These are phyloP conservation scores for Crotalus adamanteus DNA, from an alignment of 2,797 vertebrate species.

Conservation along the genomic window DNA sequence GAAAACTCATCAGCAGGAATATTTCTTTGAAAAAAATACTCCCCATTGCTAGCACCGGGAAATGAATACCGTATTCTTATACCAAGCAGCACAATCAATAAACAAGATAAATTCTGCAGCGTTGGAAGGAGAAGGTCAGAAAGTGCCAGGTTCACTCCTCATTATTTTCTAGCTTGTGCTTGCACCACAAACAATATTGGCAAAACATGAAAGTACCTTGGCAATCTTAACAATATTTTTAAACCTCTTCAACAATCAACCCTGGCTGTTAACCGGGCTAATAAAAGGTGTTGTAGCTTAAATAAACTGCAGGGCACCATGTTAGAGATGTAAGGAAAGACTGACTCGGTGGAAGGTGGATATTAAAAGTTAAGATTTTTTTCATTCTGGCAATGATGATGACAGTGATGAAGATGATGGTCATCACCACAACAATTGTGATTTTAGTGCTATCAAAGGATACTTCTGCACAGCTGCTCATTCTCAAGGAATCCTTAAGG, in stretches of 20 bases:
- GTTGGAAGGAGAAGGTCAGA: not conserved
- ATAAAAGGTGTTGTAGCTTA: not conserved
- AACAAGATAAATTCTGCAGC: not conserved
- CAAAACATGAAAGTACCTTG: not conserved
- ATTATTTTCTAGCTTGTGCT: not conserved
- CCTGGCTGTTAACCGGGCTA: not conserved
- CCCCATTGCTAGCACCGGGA: not conserved
- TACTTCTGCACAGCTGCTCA: not conserved
- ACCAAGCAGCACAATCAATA: not conserved
- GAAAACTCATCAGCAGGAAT: not conserved
- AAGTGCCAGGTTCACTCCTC: not conserved
- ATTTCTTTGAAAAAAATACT: not conserved
- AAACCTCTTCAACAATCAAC: not conserved
- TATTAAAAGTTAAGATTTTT: not conserved
- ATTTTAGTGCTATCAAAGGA: not conserved
- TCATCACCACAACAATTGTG: not conserved
- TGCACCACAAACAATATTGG: not conserved
- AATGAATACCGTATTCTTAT: not conserved
- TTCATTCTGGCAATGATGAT: not conserved
- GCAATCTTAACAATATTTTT: not conserved
- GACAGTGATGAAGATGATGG: not conserved
- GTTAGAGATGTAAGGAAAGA: not conserved
- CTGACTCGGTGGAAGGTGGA: not conserved
- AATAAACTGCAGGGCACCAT: not conserved
- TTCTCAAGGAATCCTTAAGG: not conserved